Evolutionary conservation across 92 coral and sea anemone genomes (phyloP).

Genomic region (Actinostola sp.): DNA sequence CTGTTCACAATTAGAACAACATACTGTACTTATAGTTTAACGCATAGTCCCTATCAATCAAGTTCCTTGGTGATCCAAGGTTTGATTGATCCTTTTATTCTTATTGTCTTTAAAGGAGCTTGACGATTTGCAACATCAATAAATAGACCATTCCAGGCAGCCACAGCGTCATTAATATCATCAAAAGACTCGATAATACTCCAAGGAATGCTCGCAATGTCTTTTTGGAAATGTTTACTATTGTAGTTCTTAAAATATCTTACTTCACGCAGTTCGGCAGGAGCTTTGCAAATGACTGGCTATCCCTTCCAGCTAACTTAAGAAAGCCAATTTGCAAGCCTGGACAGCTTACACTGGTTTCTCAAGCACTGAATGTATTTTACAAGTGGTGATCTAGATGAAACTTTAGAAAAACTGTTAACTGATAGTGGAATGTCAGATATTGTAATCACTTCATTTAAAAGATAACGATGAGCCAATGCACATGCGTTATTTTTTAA

Average conservation of each 20-base stretch:
- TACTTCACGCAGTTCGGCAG: slow-evolving; percentile 28
- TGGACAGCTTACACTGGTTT: slow-evolving; percentile 19
- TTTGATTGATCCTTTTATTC: too few species aligned
- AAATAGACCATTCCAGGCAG: too few species aligned
- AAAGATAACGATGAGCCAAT: slow-evolving; percentile 6
- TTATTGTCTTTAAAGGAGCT: too few species aligned
- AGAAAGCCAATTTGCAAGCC: slow-evolving; percentile 39
- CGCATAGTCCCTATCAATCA: too few species aligned
- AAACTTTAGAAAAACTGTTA: slow-evolving; percentile 58
- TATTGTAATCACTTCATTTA: slow-evolving; percentile 41
- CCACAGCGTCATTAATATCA: slow-evolving; percentile 56
- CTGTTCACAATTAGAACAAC: too few species aligned
- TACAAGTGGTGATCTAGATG: not conserved
- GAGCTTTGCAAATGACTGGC: slow-evolving; percentile 52
- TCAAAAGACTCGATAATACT: slow-evolving; percentile 43
- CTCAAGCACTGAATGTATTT: slow-evolving; percentile 3
- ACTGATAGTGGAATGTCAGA: slow-evolving; percentile 47
- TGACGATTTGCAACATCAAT: too few species aligned
- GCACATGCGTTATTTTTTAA: slow-evolving; percentile 34
- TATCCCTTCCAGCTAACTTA: too few species aligned
- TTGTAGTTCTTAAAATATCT: too few species aligned
- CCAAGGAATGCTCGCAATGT: slow-evolving; percentile 40
- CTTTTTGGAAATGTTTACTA: slow-evolving; percentile 31
- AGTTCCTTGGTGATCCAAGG: slow-evolving; percentile 45
- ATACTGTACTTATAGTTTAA: too few species aligned